These are phyloP conservation scores for Neria commutata DNA, from an alignment of 2,888 invertebrate species.

Conservation along the genomic window DNA sequence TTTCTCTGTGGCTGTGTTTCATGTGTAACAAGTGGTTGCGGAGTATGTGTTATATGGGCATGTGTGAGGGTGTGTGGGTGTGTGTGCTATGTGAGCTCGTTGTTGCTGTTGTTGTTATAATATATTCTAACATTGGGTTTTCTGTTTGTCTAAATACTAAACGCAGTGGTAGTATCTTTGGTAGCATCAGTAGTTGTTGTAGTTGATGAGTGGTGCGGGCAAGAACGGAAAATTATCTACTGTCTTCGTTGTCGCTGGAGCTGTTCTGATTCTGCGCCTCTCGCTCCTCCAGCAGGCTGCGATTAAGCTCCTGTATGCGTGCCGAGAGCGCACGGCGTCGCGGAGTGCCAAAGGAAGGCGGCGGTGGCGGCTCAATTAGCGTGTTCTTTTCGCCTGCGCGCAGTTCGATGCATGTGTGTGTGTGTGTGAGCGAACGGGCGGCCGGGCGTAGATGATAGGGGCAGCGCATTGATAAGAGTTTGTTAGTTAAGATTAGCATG, in stretches of 20 bases:
- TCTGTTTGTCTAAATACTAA: conserved; percentile 6
- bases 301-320: conserved; percentile 61
- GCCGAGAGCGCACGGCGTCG: conserved; percentile 61
- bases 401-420: conserved; percentile 16
- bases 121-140: conserved; percentile 29
- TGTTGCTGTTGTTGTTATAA: conserved; percentile 42
- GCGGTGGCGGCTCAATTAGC: conserved; percentile 74
- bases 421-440: conserved; percentile 8
- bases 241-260: conserved; percentile 60
- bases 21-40: too few species aligned
- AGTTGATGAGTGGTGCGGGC: background rate
- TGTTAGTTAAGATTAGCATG: background rate
- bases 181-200: background rate
- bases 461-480: conserved; percentile 1
- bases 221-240: conserved; percentile 45
- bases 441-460: background rate
- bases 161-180: background rate
- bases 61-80: conserved; percentile 17
- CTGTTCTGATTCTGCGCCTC: conserved; percentile 58
- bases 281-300: conserved; percentile 60
- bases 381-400: conserved; percentile 86
- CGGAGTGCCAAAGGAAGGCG: conserved; percentile 59
- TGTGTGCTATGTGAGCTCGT: conserved; percentile 4
- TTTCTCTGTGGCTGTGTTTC: too few species aligned
- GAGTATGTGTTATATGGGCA: too few species aligned